Evolutionary conservation across 1,140 invertebrate species (phyloP), one percentile per base, ranked within the genome.

Genomic region (Bombus confusus): DNA sequence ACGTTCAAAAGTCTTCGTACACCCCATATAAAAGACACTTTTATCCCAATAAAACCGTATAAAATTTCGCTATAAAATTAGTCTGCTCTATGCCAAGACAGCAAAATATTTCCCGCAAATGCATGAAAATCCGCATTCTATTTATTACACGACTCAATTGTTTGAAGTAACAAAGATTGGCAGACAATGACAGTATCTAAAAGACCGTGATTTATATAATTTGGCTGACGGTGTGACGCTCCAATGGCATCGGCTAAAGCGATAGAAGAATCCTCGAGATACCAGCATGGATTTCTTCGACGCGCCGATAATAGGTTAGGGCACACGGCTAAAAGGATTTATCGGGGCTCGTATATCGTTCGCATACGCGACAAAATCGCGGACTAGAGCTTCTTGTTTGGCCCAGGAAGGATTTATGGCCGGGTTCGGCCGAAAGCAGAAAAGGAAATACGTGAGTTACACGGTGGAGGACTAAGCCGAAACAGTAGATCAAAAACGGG

Each of bases 311-410:
- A 80, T 71, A 52, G 66, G 28, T 34, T 9, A 41, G 34, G 25
- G 25, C 64, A 37, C 31, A 43, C n/a, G 41, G 12, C 10, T 25
- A 25, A 71, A 80, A 39, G n/a, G 66, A 69, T 80, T 80, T 80
- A 80, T 80, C 66, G 77, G 25, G 4, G 34, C 15, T 39, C 77
- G 52, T 79, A 79, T 79, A 68, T 79, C 77, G 62, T 79, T 47
- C 31, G 78, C 62, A 47, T 28, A 37, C 75, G 73, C 34, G 74
- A 75, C 47, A 75, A 75, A 75, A 57, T 75, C 74, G 74, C 25
- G 25, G 34, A 13, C 25, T 25, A 34, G 12, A 52, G 64, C 41
- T 68, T 47, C 78, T 68, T 47, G 78, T 37, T 80, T 22, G 43
- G 9, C 31, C 25, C 41, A 3, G 37, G 8, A 12, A 18, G 25